phyloP scores from a whole-genome alignment of 2,113 vertebrate genomes.

The Vidua chalybeata region DNA sequence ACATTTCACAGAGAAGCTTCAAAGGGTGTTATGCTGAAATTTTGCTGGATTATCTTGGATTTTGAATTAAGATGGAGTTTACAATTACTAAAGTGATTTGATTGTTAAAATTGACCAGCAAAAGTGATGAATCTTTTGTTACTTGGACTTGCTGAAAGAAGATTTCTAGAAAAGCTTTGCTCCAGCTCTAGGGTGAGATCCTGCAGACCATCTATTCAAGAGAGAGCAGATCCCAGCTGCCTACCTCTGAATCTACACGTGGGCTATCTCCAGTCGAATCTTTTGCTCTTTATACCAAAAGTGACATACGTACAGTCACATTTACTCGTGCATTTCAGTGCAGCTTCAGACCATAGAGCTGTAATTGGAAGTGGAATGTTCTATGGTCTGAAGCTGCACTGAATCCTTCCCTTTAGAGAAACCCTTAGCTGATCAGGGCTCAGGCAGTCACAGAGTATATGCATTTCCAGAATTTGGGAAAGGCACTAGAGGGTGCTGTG shows the following conservation, averaged over 20 bases:
- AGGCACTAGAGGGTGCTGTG: neutral
- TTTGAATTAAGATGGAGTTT: neutral
- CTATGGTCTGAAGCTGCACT: neutral
- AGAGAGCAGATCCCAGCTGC: neutral
- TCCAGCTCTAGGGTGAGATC: neutral
- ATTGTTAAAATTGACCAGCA: neutral
- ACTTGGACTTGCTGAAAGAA: neutral
- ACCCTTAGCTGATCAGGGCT: neutral
- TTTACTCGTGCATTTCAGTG: neutral
- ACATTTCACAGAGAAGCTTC: neutral
- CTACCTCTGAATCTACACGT: neutral
- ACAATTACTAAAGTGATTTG: accelerated
- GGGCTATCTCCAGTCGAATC: accelerated
- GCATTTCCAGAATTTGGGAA: neutral
- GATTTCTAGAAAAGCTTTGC: neutral
- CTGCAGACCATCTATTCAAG: neutral
- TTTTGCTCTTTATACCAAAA: neutral
- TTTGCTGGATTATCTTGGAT: neutral
- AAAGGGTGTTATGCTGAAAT: neutral
- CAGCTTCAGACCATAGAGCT: too few relatives aligned
- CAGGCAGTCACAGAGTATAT: accelerated
- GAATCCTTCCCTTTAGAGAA: neutral
- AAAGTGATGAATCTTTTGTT: neutral
- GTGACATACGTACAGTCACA: accelerated
- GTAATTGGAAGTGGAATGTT: neutral